Evolutionary conservation across 2,113 vertebrate genomes (phyloP).

Genomic region (Albula goreensis): DNA sequence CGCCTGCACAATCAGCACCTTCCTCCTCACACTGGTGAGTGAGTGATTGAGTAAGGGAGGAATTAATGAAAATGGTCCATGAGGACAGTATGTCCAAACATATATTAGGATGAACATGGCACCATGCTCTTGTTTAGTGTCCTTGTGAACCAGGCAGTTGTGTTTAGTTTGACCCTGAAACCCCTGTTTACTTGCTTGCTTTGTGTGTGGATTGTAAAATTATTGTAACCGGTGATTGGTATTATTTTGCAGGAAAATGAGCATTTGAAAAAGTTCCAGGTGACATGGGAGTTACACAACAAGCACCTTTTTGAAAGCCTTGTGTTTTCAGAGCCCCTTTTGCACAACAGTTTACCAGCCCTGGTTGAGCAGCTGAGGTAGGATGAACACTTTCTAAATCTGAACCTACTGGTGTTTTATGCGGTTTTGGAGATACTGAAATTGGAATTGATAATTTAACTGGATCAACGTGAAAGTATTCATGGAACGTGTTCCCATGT

Average conservation of each 20-base stretch:
- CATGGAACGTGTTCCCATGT: neutral
- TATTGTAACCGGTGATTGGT: neutral
- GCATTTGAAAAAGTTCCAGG: slow-evolving; percentile 95
- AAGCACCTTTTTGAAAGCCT: slow-evolving; percentile 97
- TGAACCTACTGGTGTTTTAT: neutral
- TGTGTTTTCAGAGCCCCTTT: slow-evolving; percentile 93
- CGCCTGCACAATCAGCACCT: slow-evolving; percentile 91
- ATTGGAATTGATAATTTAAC: neutral
- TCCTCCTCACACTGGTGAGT: slow-evolving; percentile 91
- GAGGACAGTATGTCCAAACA: too few relatives aligned
- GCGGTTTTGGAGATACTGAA: neutral
- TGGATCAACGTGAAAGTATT: neutral
- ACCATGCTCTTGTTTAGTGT: too few relatives aligned
- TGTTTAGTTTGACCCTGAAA: too few relatives aligned
- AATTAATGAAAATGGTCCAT: too few relatives aligned
- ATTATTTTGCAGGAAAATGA: slow-evolving; percentile 81
- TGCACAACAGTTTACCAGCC: slow-evolving; percentile 88
- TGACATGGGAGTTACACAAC: slow-evolving; percentile 97
- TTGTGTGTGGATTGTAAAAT: neutral
- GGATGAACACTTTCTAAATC: slow-evolving; percentile 11
- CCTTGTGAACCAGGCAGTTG: too few relatives aligned
- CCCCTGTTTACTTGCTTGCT: neutral
- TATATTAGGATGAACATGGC: too few relatives aligned
- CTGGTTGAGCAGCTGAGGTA: slow-evolving; percentile 92
- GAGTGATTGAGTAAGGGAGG: too few relatives aligned